These are phyloP conservation scores for Callimico goeldii DNA, from an alignment of 2,797 vertebrate species.

Conservation along the genomic window DNA sequence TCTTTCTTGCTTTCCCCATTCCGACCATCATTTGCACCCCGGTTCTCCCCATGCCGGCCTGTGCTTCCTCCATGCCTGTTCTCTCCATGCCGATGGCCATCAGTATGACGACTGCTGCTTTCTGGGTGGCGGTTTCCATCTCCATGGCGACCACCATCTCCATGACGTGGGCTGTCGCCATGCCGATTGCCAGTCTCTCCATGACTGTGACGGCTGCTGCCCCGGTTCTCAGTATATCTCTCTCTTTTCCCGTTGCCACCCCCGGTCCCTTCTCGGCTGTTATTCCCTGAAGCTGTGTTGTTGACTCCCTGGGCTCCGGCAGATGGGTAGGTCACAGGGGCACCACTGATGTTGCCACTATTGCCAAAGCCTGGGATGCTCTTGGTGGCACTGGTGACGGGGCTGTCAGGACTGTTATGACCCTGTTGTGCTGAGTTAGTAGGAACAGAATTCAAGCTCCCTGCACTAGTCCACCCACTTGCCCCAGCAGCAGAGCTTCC, in stretches of 20 bases:
- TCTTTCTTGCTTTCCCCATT: conserved; percentile 81
- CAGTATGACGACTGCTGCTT: conserved; percentile 79
- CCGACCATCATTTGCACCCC: conserved; percentile 81
- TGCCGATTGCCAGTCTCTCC: conserved; percentile 82
- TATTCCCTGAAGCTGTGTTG: conserved; percentile 68
- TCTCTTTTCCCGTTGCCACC: conserved; percentile 64
- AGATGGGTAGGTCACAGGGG: conserved; percentile 86
- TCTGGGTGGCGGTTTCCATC: conserved; percentile 83
- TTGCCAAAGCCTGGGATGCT: conserved; percentile 91
- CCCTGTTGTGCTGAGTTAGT: conserved; percentile 84
- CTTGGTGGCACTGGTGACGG: conserved; percentile 65
- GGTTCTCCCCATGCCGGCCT: conserved; percentile 81
- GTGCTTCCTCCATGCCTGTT: conserved; percentile 81
- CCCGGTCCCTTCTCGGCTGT: conserved; percentile 80
- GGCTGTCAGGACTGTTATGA: conserved; percentile 67
- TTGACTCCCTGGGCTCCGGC: conserved; percentile 69
- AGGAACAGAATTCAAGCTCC: conserved; percentile 95
- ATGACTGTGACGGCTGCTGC: conserved; percentile 80
- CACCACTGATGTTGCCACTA: conserved; percentile 90
- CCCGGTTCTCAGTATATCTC: conserved; percentile 57
- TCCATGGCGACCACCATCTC: conserved; percentile 81
- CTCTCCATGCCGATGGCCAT: conserved; percentile 82
- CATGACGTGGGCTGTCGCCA: conserved; percentile 76
- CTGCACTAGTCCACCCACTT: conserved; percentile 97
- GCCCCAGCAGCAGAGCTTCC: conserved; percentile 91